These are phyloP conservation scores for Chrysotoxum bicinctum DNA, from an alignment of 2,888 invertebrate genomes.

Conservation along the genomic window DNA sequence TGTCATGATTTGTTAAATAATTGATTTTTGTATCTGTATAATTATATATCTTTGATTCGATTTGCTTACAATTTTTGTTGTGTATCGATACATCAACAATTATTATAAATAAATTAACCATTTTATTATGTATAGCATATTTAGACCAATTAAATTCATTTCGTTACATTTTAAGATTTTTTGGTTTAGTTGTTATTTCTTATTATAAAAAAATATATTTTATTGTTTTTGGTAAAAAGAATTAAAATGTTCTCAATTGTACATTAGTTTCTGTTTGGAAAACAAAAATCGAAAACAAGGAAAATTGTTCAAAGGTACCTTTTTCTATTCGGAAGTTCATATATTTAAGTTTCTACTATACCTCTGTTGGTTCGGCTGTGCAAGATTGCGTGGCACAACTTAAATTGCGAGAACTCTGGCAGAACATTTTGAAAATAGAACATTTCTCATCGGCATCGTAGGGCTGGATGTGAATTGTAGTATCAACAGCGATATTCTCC, in stretches of 20 bases:
- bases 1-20: constrained; percentile 57
- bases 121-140: background rate
- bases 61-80: constrained; percentile 28
- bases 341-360: constrained; percentile 74
- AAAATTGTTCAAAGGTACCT: constrained; percentile 41
- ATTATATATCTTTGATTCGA: constrained; percentile 44
- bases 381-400: constrained; percentile 78
- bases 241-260: constrained; percentile 37
- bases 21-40: constrained; percentile 45
- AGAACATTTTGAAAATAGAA: constrained; percentile 79
- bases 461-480: constrained; percentile 71
- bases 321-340: background rate
- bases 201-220: constrained; percentile 7
- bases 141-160: constrained; percentile 61
- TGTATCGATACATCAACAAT: constrained; percentile 65
- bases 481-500: constrained; percentile 60
- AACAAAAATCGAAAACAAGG: background rate
- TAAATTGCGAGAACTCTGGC: constrained; percentile 80
- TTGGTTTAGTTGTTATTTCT: constrained; percentile 65
- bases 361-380: constrained; percentile 79
- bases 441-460: constrained; percentile 70
- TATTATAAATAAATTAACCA: constrained; percentile 33
- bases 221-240: constrained; percentile 46
- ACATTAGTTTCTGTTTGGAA: constrained; percentile 4
- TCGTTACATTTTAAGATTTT: constrained; percentile 48